phyloP scores from a whole-genome alignment of 1,140 invertebrate genomes.

The Idris sp. region DNA sequence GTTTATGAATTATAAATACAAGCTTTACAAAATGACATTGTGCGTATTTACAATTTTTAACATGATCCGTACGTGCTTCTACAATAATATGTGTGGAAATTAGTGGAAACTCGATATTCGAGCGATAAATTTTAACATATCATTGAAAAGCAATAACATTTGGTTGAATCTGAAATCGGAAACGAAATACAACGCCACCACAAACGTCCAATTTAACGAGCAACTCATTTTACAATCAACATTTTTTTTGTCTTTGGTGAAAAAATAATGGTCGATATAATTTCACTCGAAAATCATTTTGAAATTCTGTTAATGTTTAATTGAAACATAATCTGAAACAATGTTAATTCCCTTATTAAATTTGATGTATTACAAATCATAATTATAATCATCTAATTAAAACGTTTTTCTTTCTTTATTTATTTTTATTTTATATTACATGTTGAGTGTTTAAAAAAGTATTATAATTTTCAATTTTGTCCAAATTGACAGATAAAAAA shows the following conservation, averaged over 20 bases:
- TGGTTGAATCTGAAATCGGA: constrained; percentile 19
- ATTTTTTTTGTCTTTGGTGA: constrained; percentile 22
- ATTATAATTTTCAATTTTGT: too few species aligned
- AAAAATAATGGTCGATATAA: constrained; percentile 20
- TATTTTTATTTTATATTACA: too few species aligned
- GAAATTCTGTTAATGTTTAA: constrained; percentile 2
- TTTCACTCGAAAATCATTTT: constrained; percentile 42
- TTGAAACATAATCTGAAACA: constrained; percentile 11
- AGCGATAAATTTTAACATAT: constrained; percentile 43
- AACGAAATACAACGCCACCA: constrained; percentile 18
- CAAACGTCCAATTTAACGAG: constrained; percentile 37
- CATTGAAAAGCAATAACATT: constrained; percentile 41
- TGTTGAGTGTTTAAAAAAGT: too few species aligned
- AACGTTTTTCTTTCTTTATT: too few species aligned
- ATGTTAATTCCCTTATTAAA: too few species aligned
- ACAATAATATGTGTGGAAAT: constrained; percentile 6
- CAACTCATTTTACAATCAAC: constrained; percentile 15
- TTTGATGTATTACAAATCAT: too few species aligned
- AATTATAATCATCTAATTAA: too few species aligned
- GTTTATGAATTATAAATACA: too few species aligned
- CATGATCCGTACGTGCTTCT: neutral
- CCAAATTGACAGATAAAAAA: too few species aligned
- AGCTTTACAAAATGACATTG: too few species aligned
- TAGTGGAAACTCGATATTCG: constrained; percentile 36
- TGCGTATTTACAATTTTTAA: constrained; percentile 27